Percentiles rank a stretch among this genome's conserved stretches.
Evolutionary conservation across 2,797 vertebrate genomes (phyloP).

Genomic region (Pseudopleuronectes americanus): DNA sequence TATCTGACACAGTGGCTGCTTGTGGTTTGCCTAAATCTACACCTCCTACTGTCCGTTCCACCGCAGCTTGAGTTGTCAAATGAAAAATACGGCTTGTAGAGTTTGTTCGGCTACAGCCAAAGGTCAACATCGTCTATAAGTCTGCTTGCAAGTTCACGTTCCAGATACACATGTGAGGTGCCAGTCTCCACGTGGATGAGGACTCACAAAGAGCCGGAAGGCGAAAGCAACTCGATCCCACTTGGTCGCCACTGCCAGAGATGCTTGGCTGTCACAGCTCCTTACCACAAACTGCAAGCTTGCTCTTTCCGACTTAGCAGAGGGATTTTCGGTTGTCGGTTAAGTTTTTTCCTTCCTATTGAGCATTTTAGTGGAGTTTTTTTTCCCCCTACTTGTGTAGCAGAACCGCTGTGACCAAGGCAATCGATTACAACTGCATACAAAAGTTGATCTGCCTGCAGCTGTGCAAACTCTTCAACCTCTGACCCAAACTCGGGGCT

Average conservation of each 20-base stretch:
- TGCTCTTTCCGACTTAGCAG: conserved; percentile 55
- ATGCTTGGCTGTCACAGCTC: conserved; percentile 71
- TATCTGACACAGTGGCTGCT: neutral
- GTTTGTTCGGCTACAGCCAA: neutral
- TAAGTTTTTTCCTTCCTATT: conserved; percentile 53
- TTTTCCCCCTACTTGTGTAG: conserved; percentile 34
- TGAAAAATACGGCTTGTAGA: neutral
- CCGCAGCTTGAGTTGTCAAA: neutral
- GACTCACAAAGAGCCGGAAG: conserved; percentile 40
- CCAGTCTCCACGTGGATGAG: conserved; percentile 65
- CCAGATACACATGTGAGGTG: conserved; percentile 31
- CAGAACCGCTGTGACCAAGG: conserved; percentile 34
- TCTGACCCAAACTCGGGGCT: neutral
- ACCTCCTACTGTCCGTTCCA: neutral
- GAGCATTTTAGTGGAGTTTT: conserved; percentile 31
- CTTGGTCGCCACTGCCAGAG: conserved; percentile 52
- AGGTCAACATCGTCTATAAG: neutral
- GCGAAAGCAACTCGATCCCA: conserved; percentile 46
- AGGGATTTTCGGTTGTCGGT: conserved; percentile 38
- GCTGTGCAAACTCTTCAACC: conserved; percentile 1
- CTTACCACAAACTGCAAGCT: conserved; percentile 78
- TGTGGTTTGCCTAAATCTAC: neutral
- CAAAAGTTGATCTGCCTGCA: conserved; percentile 18
- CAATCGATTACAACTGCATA: conserved; percentile 31
- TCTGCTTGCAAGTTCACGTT: neutral